Evolutionary conservation across 2,797 vertebrate species (phyloP).

Genomic region (Manis crassicaudata): DNA sequence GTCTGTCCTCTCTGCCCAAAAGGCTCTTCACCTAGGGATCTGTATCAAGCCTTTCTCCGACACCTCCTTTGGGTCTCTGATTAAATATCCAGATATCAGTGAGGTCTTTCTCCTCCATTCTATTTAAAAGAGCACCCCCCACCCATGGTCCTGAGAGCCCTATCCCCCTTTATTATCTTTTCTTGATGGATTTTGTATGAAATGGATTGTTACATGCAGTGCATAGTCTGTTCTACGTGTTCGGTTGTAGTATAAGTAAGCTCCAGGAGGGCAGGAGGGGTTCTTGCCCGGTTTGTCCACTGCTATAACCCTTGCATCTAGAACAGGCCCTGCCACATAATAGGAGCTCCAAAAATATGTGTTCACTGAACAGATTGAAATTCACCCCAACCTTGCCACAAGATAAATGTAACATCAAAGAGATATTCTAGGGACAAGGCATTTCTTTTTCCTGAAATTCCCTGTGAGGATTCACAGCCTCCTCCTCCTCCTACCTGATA

Average conservation of each 20-base stretch:
- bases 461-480: background rate
- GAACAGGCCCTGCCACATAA: background rate
- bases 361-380: background rate
- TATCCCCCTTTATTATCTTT: background rate
- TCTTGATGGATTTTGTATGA: background rate
- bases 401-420: background rate
- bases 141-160: background rate
- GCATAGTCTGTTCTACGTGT: background rate
- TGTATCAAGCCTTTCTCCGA: background rate
- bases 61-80: background rate
- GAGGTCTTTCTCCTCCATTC: background rate
- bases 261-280: background rate
- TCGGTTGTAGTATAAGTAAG: background rate
- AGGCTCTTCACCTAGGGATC: background rate
- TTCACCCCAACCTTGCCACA: background rate
- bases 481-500: background rate
- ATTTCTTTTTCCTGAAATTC: constrained; percentile 6
- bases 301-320: background rate
- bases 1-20: too few relatives aligned
- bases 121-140: background rate
- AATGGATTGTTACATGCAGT: background rate
- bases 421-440: background rate
- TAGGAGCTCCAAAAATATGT: background rate
- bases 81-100: background rate
- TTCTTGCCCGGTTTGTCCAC: background rate